These are phyloP conservation scores for Cheilosia soror DNA, from an alignment of 2,888 invertebrate genomes.

Conservation along the genomic window DNA sequence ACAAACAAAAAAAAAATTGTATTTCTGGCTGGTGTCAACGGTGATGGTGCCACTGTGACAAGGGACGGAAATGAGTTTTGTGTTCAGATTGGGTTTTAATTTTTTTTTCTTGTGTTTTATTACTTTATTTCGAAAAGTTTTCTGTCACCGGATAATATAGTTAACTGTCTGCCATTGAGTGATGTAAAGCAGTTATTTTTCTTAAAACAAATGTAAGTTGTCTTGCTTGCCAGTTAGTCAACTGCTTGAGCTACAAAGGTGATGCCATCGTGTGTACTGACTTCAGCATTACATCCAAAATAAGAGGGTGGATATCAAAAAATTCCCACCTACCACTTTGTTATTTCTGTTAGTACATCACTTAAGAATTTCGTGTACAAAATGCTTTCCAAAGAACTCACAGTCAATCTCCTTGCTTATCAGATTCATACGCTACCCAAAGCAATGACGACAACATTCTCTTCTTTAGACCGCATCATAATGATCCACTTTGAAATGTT, in stretches of 20 bases:
- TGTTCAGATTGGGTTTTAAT: constrained; percentile 43
- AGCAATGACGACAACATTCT: background rate
- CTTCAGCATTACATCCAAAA: too few relatives aligned
- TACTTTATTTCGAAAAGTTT: constrained; percentile 14
- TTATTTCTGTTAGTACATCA: too few relatives aligned
- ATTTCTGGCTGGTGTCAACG: constrained; percentile 54
- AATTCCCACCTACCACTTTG: too few relatives aligned
- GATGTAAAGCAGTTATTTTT: constrained; percentile 6
- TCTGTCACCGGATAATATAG: constrained; percentile 4
- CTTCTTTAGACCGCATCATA: constrained; percentile 1
- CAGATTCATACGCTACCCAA: background rate
- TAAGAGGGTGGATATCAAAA: too few relatives aligned
- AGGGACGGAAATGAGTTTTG: constrained; percentile 60
- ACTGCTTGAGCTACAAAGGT: too few relatives aligned
- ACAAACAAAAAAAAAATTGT: constrained; percentile 44
- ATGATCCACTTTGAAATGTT: constrained; percentile 35
- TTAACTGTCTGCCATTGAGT: background rate
- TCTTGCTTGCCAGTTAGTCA: too few relatives aligned
- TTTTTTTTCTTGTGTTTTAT: constrained; percentile 25
- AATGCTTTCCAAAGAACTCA: background rate
- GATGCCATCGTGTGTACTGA: too few relatives aligned
- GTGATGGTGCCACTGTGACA: constrained; percentile 37
- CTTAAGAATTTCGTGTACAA: background rate
- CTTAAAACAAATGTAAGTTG: background rate
- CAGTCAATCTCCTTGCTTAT: background rate